Conservation (phyloP, 2,797 vertebrate genomes). For the Platalea minor region DNA sequence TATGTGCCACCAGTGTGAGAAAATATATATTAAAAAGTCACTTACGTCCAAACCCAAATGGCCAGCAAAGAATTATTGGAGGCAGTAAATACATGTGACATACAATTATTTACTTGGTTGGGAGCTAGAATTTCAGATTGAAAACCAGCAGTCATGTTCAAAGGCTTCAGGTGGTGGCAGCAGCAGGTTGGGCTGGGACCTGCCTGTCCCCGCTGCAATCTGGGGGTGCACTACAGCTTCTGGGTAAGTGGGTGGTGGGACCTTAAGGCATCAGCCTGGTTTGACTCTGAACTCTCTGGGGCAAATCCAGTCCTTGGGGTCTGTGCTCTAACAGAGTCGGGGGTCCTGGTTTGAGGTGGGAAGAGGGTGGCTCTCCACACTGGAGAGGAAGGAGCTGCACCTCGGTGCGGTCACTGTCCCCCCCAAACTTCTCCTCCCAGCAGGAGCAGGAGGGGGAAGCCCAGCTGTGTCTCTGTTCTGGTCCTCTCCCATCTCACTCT, state of each 20-base stretch:
- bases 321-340: background rate
- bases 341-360: background rate
- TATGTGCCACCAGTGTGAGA: slow-evolving; percentile 31
- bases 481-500: background rate
- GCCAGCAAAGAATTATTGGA: slow-evolving; percentile 1
- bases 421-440: background rate
- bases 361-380: background rate
- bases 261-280: background rate
- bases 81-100: slow-evolving; percentile 34
- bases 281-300: background rate
- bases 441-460: background rate
- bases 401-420: background rate
- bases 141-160: background rate
- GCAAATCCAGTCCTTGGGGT: background rate
- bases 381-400: background rate
- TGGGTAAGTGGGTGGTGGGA: too few species aligned
- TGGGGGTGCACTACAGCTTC: too few species aligned
- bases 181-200: background rate
- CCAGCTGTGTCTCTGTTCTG: background rate
- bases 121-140: background rate
- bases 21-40: slow-evolving; percentile 40
- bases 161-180: background rate
- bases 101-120: background rate
- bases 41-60: background rate
- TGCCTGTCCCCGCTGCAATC: background rate